Evolutionary conservation across 2,888 invertebrate species (phyloP).

Genomic region (Clistopyga incitator): DNA sequence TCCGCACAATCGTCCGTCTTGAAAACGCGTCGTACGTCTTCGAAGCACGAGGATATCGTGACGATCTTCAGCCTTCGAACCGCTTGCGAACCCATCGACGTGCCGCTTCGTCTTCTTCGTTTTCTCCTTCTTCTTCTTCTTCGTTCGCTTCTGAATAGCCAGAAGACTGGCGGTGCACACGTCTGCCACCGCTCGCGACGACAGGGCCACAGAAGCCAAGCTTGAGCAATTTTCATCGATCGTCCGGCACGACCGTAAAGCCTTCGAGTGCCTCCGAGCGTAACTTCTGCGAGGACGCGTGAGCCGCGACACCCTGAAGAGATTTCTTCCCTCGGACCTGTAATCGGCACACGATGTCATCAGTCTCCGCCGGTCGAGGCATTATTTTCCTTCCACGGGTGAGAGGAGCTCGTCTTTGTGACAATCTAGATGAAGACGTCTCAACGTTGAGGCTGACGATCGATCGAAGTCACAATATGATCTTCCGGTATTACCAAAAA

Average conservation of each 20-base stretch:
- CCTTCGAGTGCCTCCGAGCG: slow-evolving; percentile 65
- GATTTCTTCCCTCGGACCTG: slow-evolving; percentile 16
- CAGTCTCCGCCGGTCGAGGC: not conserved
- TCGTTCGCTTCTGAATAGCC: slow-evolving; percentile 63
- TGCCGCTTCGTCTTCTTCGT: slow-evolving; percentile 43
- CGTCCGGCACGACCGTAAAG: slow-evolving; percentile 73
- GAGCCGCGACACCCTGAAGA: slow-evolving; percentile 40
- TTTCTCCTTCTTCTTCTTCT: slow-evolving; percentile 28
- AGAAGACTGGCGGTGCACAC: slow-evolving; percentile 37
- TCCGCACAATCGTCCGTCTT: slow-evolving; percentile 60
- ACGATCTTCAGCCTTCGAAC: slow-evolving; percentile 56
- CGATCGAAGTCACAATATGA: not conserved
- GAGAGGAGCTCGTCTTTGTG: not conserved
- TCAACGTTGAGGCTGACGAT: not conserved
- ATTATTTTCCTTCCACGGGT: not conserved
- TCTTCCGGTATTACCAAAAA: not conserved
- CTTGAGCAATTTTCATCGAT: slow-evolving; percentile 77
- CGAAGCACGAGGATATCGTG: slow-evolving; percentile 63
- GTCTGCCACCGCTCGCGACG: slow-evolving; percentile 60
- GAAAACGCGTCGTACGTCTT: slow-evolving; percentile 66
- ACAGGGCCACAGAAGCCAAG: slow-evolving; percentile 64
- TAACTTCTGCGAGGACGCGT: slow-evolving; percentile 24
- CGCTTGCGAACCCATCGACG: slow-evolving; percentile 57
- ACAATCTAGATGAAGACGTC: not conserved
- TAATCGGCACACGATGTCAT: slow-evolving; percentile 9